Base-by-base conservation (phyloP, 2,888 invertebrate species). In the Andrena bicolor region DNA sequence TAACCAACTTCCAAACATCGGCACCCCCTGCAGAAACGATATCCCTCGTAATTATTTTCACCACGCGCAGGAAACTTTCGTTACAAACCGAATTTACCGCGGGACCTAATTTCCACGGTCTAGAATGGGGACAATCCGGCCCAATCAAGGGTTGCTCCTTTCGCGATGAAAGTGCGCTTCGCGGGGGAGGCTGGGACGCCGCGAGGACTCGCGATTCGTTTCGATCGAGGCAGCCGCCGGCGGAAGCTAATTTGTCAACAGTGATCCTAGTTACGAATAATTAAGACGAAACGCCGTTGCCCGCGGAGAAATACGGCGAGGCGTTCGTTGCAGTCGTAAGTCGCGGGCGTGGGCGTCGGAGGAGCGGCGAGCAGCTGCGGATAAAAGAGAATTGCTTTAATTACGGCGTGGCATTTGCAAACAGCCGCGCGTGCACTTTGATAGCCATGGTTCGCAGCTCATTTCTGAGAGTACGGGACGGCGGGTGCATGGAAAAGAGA, bases 351-450 rank as follows among this genome's bases (percentile, higher is more conserved):
- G 49, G 35, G 68, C 58, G 26, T 64, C 51, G 73, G 41, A 5
- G 16, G 13, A 41, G 53, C 66, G 58, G 79, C 65, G 23, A 41
- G 82, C 73, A 61, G 76, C 73, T 65, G 76, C 69, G 76, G 60
- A 83, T 82, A 83, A 83, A 83, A 77, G 73, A 73, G 82, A 82
- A 83, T 83, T 74, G 82, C 65, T 70, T 83, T 83, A 83, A 83
- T 83, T 83, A 83, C 76, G 82, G 76, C 82, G 5, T 58, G 73
- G 73, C 76, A 77, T 82, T 82, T 83, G 82, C 76, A 82, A 83
- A 82, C 82, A 64, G 64, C 70, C 61, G 82, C 51, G 56, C 72
- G 69, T 70, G 60, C 58, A 77, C 77, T 76, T 82, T 82, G 76
- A 83, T 73, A 77, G 82, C 70, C 82, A 51, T 74, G 76, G 72